A percentile compares a stretch with the other conserved stretches of the same genome.
Evolutionary conservation across 1,140 invertebrate species (phyloP).

Genomic region (Rhopalosiphum maidis): DNA sequence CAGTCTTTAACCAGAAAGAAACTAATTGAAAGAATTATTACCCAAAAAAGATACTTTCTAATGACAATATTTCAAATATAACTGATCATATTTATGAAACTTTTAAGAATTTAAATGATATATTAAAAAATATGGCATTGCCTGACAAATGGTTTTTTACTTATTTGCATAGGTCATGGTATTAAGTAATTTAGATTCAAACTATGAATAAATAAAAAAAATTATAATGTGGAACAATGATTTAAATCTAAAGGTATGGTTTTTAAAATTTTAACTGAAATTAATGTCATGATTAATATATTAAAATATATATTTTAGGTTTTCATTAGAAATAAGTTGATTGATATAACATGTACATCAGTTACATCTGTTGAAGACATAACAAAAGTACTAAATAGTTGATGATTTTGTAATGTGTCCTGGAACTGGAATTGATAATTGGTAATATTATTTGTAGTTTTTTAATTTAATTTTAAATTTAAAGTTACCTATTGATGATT

Average conservation of each 20-base stretch:
- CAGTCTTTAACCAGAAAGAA: not conserved
- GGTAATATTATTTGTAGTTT: too few relatives aligned
- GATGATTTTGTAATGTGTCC: not conserved
- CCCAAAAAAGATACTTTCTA: not conserved
- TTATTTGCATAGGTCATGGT: not conserved
- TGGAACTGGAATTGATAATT: too few relatives aligned
- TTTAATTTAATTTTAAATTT: too few relatives aligned
- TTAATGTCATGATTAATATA: not conserved
- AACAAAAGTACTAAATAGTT: not conserved
- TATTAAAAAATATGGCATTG: not conserved
- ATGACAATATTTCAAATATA: too few relatives aligned
- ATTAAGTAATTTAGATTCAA: not conserved
- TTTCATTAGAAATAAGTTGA: not conserved
- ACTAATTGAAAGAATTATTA: not conserved
- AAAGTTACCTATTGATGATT: too few relatives aligned
- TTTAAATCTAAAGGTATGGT: not conserved
- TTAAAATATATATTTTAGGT: not conserved
- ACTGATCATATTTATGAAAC: not conserved
- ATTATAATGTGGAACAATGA: not conserved
- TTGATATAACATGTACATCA: not conserved
- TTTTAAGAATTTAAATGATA: not conserved
- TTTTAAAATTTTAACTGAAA: not conserved
- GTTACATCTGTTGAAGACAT: not conserved
- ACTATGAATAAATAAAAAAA: conserved; percentile 12
- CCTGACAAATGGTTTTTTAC: not conserved